A percentile compares a stretch with the other conserved stretches of the same genome.
phyloP scores from a whole-genome alignment of 2,113 vertebrate genomes.

The Pitta sordida region DNA sequence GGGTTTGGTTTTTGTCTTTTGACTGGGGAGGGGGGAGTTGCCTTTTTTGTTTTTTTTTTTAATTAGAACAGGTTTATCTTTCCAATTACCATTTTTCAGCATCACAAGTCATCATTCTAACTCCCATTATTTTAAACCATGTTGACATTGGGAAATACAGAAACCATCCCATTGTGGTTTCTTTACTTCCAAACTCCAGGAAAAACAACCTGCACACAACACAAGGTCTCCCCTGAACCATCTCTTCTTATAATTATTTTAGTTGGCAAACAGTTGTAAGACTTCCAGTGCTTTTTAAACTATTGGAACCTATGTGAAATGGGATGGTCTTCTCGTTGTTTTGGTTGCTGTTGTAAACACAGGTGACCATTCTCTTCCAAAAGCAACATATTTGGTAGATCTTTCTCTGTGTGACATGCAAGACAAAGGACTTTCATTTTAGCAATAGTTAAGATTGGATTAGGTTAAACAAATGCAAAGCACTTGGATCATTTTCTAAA shows the following conservation, averaged over 20 bases:
- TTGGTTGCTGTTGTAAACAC: not conserved
- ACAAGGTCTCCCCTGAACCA: not conserved
- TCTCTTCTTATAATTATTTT: not conserved
- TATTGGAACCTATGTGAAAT: not conserved
- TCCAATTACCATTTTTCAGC: not conserved
- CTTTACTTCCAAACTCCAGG: not conserved
- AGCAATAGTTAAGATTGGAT: not conserved
- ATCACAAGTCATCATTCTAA: not conserved
- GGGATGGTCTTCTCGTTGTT: not conserved
- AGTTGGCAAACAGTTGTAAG: not conserved
- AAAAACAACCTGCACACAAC: not conserved
- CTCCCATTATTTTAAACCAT: not conserved
- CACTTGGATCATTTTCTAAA: constrained; percentile 1
- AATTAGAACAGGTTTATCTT: not conserved
- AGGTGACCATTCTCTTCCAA: not conserved
- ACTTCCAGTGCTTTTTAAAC: not conserved
- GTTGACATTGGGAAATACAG: not conserved
- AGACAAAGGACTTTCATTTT: not conserved
- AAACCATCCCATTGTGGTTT: not conserved
- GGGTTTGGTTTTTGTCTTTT: not conserved
- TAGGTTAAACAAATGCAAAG: constrained; percentile 34
- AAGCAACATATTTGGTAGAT: not conserved
- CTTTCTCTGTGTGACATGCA: not conserved
- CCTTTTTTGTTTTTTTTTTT: not conserved
- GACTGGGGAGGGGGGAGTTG: too few species aligned